Conservation (phyloP, 2,113 vertebrate genomes). For the Pseudonaja textilis region DNA sequence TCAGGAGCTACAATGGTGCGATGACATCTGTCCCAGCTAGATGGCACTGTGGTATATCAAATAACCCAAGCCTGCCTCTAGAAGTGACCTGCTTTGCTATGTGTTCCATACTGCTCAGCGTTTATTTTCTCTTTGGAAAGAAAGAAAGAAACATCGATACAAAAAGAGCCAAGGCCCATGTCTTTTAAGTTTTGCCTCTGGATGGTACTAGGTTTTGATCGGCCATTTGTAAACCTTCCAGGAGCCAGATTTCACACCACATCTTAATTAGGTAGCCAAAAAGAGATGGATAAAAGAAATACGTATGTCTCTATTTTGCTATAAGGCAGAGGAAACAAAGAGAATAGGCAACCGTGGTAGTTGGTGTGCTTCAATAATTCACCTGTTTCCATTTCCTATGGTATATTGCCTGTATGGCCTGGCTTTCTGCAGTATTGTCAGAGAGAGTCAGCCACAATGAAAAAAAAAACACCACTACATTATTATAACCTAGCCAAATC, state of each 20-base stretch:
- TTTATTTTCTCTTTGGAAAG: not conserved
- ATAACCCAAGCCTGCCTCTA: not conserved
- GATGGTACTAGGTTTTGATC: not conserved
- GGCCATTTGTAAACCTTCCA: not conserved
- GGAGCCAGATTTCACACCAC: not conserved
- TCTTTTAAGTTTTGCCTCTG: constrained; percentile 7
- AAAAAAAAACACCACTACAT: not conserved
- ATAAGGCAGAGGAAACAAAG: constrained; percentile 12
- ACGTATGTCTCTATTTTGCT: constrained; percentile 20
- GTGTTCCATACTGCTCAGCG: fast-evolving
- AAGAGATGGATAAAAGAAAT: not conserved
- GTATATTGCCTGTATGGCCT: not conserved
- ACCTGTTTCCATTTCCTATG: not conserved
- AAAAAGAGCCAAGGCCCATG: not conserved
- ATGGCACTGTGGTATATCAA: constrained; percentile 54
- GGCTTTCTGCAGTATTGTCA: not conserved
- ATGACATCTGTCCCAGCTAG: constrained; percentile 36
- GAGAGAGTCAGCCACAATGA: not conserved
- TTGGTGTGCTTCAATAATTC: not conserved
- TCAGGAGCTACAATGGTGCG: fast-evolving
- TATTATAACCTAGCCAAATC: not conserved
- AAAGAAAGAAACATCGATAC: not conserved
- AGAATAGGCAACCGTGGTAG: not conserved
- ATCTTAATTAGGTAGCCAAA: not conserved
- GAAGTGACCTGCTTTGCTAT: not conserved